Conservation (phyloP, 2,113 vertebrate genomes). For the Indicator indicator region DNA sequence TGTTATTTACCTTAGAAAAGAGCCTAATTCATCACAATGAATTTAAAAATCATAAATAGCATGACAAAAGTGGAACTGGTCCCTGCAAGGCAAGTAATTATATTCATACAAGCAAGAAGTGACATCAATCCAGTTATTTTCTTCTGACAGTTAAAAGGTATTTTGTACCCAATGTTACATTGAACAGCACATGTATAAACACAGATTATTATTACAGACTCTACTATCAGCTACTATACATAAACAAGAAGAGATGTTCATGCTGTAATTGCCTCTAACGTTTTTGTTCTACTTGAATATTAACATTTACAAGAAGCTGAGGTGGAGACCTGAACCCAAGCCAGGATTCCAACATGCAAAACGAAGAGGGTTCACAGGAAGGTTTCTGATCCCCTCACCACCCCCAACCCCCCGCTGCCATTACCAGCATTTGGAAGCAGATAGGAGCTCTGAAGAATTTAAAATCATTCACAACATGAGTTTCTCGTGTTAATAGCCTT, state of each 20-base stretch:
- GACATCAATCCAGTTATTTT: slow-evolving; percentile 40
- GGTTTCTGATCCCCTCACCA: not conserved
- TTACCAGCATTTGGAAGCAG: not conserved
- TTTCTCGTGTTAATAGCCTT: not conserved
- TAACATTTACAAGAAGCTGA: slow-evolving; percentile 47
- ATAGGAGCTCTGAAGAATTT: not conserved
- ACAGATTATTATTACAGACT: slow-evolving; percentile 52
- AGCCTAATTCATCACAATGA: slow-evolving; percentile 65
- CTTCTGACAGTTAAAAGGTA: slow-evolving; percentile 25
- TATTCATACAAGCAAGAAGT: slow-evolving; percentile 7
- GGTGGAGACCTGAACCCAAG: not conserved
- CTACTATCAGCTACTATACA: slow-evolving; percentile 57
- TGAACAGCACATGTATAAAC: slow-evolving; percentile 21
- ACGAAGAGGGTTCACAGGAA: not conserved
- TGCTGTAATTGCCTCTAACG: slow-evolving; percentile 43
- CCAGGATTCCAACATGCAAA: not conserved
- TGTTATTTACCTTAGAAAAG: slow-evolving; percentile 50
- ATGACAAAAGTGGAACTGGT: slow-evolving; percentile 41
- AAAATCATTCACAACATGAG: not conserved
- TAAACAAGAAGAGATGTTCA: slow-evolving; percentile 59
- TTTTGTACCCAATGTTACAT: not conserved
- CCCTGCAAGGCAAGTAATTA: slow-evolving; percentile 42
- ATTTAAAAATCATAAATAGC: slow-evolving; percentile 54
- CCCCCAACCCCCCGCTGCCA: too few species aligned
- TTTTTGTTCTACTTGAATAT: slow-evolving; percentile 47